A percentile compares a stretch with the other conserved stretches of the same genome.
Conservation (phyloP, 2,797 vertebrate species). For the Lindbergichthys nudifrons region DNA sequence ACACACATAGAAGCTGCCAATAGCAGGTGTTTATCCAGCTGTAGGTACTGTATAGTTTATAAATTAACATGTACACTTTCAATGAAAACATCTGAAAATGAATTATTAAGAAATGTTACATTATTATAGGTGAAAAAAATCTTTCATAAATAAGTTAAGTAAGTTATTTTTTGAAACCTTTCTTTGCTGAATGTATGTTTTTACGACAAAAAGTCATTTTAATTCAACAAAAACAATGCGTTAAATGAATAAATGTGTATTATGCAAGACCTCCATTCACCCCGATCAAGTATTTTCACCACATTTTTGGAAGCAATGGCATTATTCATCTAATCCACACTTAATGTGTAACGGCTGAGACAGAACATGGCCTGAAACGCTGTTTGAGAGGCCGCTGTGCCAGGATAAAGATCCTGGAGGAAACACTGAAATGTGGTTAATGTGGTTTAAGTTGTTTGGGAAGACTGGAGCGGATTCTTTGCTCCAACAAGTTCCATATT, state of each 20-base stretch:
- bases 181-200: neutral
- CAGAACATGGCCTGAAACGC: slow-evolving; percentile 60
- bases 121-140: neutral
- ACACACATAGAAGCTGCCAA: neutral
- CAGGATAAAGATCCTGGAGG: slow-evolving; percentile 66
- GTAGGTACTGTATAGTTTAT: too few relatives aligned
- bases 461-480: slow-evolving; percentile 62
- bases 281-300: slow-evolving; percentile 62
- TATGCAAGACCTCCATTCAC: slow-evolving; percentile 46
- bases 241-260: neutral
- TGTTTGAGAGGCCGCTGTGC: slow-evolving; percentile 53
- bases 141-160: neutral
- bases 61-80: too few relatives aligned
- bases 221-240: neutral
- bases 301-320: slow-evolving; percentile 60
- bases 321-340: slow-evolving; percentile 65
- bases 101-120: neutral
- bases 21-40: neutral
- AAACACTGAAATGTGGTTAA: slow-evolving; percentile 64
- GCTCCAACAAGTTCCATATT: slow-evolving; percentile 63
- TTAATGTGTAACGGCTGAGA: slow-evolving; percentile 72
- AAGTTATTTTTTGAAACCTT: neutral
- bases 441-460: slow-evolving; percentile 63
- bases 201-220: neutral
- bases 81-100: neutral